Percentiles rank a stretch among this genome's conserved stretches.
Conservation (phyloP, 2,888 invertebrate species). For the Drosophila bunnanda region DNA sequence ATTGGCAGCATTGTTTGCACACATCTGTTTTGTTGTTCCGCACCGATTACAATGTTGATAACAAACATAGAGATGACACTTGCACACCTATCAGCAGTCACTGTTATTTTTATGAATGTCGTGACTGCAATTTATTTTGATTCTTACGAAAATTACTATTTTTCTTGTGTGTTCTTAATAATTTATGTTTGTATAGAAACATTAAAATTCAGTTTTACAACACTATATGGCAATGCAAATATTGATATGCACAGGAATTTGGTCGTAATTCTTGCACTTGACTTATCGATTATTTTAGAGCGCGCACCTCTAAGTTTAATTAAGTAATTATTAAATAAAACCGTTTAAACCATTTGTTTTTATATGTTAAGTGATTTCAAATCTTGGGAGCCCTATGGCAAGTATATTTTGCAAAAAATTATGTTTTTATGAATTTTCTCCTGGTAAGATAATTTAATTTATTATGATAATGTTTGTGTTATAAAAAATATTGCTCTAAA, state of each 20-base stretch:
- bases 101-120: not conserved
- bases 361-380: not conserved
- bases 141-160: not conserved
- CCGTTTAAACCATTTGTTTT: not conserved
- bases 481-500: not conserved
- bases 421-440: not conserved
- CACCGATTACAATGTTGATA: constrained; percentile 2
- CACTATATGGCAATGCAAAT: not conserved
- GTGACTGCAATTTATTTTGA: not conserved
- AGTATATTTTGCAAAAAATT: not conserved
- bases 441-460: not conserved
- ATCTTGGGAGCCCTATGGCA: not conserved
- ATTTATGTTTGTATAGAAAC: not conserved
- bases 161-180: not conserved
- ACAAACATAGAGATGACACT: constrained; percentile 1
- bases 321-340: not conserved
- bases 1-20: too few species aligned
- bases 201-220: not conserved
- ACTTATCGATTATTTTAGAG: not conserved
- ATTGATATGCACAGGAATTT: not conserved
- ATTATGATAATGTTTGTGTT: not conserved
- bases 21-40: constrained; percentile 9
- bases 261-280: not conserved
- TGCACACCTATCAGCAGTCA: not conserved
- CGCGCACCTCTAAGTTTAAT: not conserved